Conservation (phyloP, 2,797 vertebrate species). For the Glossophaga mutica region DNA sequence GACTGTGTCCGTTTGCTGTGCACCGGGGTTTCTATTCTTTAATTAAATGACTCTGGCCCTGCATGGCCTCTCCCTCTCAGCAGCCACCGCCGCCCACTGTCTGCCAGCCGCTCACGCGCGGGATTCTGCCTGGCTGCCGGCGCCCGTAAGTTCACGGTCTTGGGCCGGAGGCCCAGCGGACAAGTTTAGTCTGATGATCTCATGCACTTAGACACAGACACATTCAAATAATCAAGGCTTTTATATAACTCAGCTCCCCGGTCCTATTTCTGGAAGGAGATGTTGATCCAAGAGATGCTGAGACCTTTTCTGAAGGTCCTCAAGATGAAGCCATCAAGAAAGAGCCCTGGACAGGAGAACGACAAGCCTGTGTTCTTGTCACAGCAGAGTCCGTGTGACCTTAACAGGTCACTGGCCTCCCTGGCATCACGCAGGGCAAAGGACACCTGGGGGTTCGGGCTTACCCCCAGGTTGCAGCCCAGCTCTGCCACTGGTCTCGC, state of each 20-base stretch:
- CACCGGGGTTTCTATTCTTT: background rate
- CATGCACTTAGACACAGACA: background rate
- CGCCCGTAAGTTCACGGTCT: accelerated
- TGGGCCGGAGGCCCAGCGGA: background rate
- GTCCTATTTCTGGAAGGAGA: background rate
- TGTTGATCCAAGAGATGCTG: background rate
- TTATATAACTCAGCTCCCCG: background rate
- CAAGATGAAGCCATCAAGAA: background rate
- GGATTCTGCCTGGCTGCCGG: background rate
- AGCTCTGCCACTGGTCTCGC: background rate
- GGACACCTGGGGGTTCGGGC: background rate
- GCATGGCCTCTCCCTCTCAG: accelerated
- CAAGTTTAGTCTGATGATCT: background rate
- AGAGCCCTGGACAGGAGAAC: background rate
- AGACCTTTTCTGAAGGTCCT: background rate
- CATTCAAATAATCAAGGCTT: background rate
- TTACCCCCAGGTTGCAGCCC: background rate
- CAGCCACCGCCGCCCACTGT: accelerated
- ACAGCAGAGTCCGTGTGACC: accelerated
- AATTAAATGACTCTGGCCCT: background rate
- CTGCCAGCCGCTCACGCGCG: background rate
- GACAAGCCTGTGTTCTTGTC: background rate
- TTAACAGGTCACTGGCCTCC: background rate
- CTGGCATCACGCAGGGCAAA: background rate
- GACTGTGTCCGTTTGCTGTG: background rate